These are phyloP conservation scores for Pogonocichla stellata DNA, from an alignment of 2,113 vertebrate genomes.

Conservation along the genomic window DNA sequence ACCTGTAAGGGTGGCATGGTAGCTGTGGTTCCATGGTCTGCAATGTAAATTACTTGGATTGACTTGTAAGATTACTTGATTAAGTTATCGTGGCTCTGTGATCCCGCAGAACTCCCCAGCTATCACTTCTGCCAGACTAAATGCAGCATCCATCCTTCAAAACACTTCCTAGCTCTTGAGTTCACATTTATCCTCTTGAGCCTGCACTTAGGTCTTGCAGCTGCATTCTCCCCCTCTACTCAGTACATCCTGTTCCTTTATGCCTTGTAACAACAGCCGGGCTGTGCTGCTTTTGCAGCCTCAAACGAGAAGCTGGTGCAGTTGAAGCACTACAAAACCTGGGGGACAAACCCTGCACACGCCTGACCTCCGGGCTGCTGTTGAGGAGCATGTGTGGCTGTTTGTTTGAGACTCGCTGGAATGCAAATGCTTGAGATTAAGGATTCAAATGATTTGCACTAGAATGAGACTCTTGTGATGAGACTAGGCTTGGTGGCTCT, in stretches of 20 bases:
- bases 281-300: background rate
- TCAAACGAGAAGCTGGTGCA: background rate
- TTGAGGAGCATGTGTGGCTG: background rate
- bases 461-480: constrained; percentile 30
- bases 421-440: constrained; percentile 39
- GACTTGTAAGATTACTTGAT: background rate
- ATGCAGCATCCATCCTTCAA: background rate
- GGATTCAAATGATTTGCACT: constrained; percentile 32
- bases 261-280: background rate
- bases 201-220: background rate
- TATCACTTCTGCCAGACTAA: background rate
- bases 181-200: background rate
- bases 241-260: background rate
- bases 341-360: background rate
- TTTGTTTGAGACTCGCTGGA: constrained; percentile 18
- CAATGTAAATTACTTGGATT: background rate
- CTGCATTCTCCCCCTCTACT: background rate
- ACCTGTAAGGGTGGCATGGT: background rate
- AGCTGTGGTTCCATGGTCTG: background rate
- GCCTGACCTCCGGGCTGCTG: background rate
- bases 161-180: background rate
- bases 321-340: background rate
- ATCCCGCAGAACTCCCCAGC: background rate
- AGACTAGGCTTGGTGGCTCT: background rate
- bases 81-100: background rate